Base-by-base conservation (phyloP, 1,140 invertebrate species). In the Tetranychus cinnabarinus region DNA sequence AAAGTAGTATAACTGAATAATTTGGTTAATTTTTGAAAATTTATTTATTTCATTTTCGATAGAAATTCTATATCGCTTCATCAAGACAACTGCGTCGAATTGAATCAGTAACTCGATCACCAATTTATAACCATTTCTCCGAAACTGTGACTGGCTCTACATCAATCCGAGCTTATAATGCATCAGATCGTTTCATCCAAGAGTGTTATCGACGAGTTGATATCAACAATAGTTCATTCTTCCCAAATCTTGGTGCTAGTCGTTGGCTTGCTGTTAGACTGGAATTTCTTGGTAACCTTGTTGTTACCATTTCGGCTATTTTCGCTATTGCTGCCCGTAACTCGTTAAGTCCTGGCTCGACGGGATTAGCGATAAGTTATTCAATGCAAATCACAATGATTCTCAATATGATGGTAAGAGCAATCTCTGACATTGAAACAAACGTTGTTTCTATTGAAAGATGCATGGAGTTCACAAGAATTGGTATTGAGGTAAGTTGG, bases 341-440 rank as follows among this genome's bases (percentile, higher is more conserved):
- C 60, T 77, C 71, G 59, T 72, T 82, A 67, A 80, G 76, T 69
- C 74, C 87, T 34, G 87, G 87, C 46, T 71, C 86, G 54, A 87
- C 91, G 54, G 89, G 89, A 48, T 75, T 93, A 36, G 89, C 87
- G 1, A 78, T 93, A 66, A 88, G 83, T 67, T 93, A 91, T 71
- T 84, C 88, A 46, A 72, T 92, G 56, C 84, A 85, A 77, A 82
- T 86, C 62, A 69, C 80, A 31, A 70, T 72, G 64, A 75, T 74
- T n/a, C 66, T 82, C 39, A 79, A 77, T 66, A 78, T 76, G 76
- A 67, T 80, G 62, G 78, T 82, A 10, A 68, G 79, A 61, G 77
- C 77, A 71, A 76, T 75, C 2, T 75, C 75, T 64, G 80, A 82
- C 58, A 66, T 81, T 59, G 80, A 82, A 68, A 78, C 78, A 2